phyloP scores from a whole-genome alignment of 30 jellyfish, hydroid and myxozoan genomes.

The Aurelia sp. region DNA sequence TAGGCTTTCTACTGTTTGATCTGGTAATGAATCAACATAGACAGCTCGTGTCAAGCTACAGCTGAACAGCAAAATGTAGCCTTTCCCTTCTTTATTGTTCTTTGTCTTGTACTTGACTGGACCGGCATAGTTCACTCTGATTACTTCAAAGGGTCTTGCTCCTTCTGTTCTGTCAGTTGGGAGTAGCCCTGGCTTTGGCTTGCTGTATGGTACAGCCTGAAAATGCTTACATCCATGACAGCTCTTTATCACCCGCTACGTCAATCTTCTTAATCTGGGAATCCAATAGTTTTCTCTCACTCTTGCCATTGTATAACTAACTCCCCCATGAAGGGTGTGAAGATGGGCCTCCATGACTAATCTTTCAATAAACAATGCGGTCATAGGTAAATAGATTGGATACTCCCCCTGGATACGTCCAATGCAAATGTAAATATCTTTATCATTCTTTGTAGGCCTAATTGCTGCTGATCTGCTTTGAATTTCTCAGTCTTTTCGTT shows the following conservation, averaged over 20 bases:
- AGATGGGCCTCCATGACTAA: constrained; percentile 34
- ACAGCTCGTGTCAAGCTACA: constrained; percentile 70
- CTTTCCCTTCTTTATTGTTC: constrained; percentile 38
- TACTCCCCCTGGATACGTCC: too few species aligned
- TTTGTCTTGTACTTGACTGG: constrained; percentile 44
- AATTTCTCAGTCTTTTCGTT: too few species aligned
- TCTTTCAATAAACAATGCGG: constrained; percentile 2
- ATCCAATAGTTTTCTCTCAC: constrained; percentile 42
- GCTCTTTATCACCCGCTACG: constrained; percentile 5
- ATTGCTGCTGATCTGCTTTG: too few species aligned
- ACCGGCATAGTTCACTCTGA: constrained; percentile 62
- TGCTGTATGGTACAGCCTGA: constrained; percentile 36
- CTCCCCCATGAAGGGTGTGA: constrained; percentile 37
- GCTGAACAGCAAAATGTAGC: constrained; percentile 34
- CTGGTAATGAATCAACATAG: constrained; percentile 35
- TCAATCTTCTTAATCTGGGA: constrained; percentile 32
- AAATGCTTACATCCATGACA: constrained; percentile 36
- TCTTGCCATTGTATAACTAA: constrained; percentile 31
- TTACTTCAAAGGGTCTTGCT: constrained; percentile 47
- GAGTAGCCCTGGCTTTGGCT: constrained; percentile 62
- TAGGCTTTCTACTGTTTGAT: constrained; percentile 49
- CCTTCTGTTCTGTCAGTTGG: constrained; percentile 68
- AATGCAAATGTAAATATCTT: too few species aligned
- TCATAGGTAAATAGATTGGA: constrained; percentile 40
- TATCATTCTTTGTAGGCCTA: too few species aligned